Percentiles rank a stretch among this genome's conserved stretches.
phyloP scores from a whole-genome alignment of 2,113 vertebrate genomes.

The Cacatua alba region DNA sequence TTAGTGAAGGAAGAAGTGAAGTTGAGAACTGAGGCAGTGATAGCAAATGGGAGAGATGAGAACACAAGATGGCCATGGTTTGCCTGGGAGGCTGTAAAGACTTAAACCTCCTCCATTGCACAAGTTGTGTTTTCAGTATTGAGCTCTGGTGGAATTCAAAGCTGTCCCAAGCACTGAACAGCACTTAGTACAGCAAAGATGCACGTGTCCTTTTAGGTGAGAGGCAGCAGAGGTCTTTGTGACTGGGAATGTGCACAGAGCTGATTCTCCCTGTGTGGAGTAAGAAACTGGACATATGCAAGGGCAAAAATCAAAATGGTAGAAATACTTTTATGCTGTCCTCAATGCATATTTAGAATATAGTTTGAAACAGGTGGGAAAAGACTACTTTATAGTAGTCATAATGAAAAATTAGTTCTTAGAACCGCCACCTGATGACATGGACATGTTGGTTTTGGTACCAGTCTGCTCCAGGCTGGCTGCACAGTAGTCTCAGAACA shows the following conservation, averaged over 20 bases:
- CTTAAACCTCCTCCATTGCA: not conserved
- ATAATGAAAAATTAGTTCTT: not conserved
- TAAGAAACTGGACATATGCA: not conserved
- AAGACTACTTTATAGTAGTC: not conserved
- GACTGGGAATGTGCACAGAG: not conserved
- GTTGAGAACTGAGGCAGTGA: not conserved
- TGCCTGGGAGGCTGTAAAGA: not conserved
- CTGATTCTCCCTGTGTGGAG: not conserved
- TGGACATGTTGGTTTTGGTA: fast-evolving
- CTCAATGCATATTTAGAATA: not conserved
- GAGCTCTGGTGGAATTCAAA: not conserved
- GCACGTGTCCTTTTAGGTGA: fast-evolving
- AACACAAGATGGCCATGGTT: not conserved
- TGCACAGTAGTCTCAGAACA: not conserved
- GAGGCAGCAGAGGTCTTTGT: not conserved
- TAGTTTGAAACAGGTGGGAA: not conserved
- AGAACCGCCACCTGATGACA: fast-evolving
- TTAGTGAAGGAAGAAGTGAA: not conserved
- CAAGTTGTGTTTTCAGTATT: not conserved
- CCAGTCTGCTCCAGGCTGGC: not conserved
- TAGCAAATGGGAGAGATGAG: not conserved
- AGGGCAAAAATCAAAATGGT: not conserved
- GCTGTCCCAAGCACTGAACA: not conserved
- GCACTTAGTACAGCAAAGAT: not conserved
- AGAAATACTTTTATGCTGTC: not conserved